phyloP scores from a whole-genome alignment of 2,888 invertebrate species.

The Meliscaeva auricollis region DNA sequence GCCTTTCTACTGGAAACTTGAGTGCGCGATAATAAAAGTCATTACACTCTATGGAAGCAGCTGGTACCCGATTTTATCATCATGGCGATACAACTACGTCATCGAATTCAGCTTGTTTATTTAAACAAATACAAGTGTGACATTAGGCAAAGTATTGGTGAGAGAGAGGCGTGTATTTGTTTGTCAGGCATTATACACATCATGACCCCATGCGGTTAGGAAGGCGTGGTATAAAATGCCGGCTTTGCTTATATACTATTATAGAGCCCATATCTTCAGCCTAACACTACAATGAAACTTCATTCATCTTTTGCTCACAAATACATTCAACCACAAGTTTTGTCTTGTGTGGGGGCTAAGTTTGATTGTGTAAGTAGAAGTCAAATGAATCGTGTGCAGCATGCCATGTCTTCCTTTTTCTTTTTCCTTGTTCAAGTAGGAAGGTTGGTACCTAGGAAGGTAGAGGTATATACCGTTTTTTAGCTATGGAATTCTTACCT shows the following conservation, averaged over 20 bases:
- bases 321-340: neutral
- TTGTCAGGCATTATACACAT: neutral
- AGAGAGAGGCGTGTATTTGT: constrained; percentile 48
- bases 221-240: constrained; percentile 61
- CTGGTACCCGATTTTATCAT: constrained; percentile 23
- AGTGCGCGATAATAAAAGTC: constrained; percentile 47
- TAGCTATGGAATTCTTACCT: constrained; percentile 4
- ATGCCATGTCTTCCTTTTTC: constrained; percentile 25
- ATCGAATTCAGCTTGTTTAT: constrained; percentile 18
- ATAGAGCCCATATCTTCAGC: neutral
- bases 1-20: neutral
- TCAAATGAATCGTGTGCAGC: constrained; percentile 42
- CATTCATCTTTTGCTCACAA: constrained; percentile 46
- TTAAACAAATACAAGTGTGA: constrained; percentile 3
- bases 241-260: constrained; percentile 62
- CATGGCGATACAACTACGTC: constrained; percentile 44
- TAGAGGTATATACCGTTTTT: constrained; percentile 16
- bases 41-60: constrained; percentile 46
- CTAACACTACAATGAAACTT: constrained; percentile 12
- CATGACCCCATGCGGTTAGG: constrained; percentile 9
- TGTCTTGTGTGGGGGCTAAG: constrained; percentile 22
- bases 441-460: neutral
- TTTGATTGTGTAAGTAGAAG: constrained; percentile 7
- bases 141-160: neutral
- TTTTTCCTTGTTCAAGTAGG: neutral